Percentiles rank a stretch among this genome's conserved stretches.
Conservation (phyloP, 1,140 invertebrate species). For the Arctopsyche grandis region DNA sequence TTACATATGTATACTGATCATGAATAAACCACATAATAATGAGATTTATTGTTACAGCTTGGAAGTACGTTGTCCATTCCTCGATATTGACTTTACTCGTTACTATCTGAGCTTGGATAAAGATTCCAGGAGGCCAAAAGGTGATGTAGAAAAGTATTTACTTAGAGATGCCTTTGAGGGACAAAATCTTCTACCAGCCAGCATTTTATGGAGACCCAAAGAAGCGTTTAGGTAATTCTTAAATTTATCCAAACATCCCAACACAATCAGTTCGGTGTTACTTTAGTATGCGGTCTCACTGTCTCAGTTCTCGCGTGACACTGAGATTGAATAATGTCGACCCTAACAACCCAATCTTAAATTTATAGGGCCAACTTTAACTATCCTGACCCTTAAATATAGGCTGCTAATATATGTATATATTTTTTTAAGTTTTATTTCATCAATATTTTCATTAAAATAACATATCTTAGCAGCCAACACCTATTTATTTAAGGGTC, state of each 20-base stretch:
- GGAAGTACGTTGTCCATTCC: constrained; percentile 87
- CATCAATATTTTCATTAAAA: too few relatives aligned
- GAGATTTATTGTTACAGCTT: constrained; percentile 67
- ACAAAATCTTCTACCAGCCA: constrained; percentile 77
- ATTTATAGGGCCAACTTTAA: too few relatives aligned
- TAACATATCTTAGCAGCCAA: too few relatives aligned
- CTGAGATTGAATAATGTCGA: too few relatives aligned
- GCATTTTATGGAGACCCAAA: constrained; percentile 92
- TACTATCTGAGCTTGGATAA: constrained; percentile 78
- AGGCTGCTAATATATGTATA: too few relatives aligned
- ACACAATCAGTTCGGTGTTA: neutral
- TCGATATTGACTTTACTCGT: constrained; percentile 85
- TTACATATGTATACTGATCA: too few relatives aligned
- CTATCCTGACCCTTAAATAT: too few relatives aligned
- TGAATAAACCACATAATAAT: too few relatives aligned
- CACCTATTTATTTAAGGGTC: too few relatives aligned
- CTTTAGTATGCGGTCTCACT: neutral
- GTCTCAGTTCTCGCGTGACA: too few relatives aligned
- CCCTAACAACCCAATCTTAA: too few relatives aligned
- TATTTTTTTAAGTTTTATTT: too few relatives aligned
- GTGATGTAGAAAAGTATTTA: constrained; percentile 86
- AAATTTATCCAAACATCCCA: neutral
- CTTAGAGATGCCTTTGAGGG: constrained; percentile 80
- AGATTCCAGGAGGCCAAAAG: constrained; percentile 75
- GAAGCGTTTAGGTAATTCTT: constrained; percentile 75